A percentile compares a stretch with the other conserved stretches of the same genome.
These are phyloP conservation scores for Actenoides hombroni DNA, from an alignment of 2,113 vertebrate species.

Conservation along the genomic window DNA sequence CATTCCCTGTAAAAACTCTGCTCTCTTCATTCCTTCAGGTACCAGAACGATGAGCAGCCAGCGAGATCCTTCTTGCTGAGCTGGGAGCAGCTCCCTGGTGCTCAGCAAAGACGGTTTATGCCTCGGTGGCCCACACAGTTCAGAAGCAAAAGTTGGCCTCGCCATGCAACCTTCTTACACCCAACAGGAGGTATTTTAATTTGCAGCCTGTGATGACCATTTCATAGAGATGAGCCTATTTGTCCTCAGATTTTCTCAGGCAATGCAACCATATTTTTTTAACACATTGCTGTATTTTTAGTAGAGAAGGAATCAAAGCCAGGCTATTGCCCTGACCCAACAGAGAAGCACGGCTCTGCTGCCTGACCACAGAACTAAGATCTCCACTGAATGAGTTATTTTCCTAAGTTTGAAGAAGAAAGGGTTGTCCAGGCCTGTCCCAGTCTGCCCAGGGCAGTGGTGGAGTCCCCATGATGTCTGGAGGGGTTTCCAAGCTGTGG, in stretches of 20 bases:
- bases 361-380: rapidly evolving
- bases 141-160: rapidly evolving
- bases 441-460: too few species aligned
- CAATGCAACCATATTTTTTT: too few species aligned
- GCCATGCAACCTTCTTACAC: rapidly evolving
- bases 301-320: neutral
- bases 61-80: rapidly evolving
- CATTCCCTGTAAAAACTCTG: neutral
- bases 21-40: too few species aligned
- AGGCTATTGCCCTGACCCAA: neutral
- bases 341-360: neutral
- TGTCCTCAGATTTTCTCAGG: neutral
- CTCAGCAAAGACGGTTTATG: rapidly evolving
- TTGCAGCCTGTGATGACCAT: rapidly evolving
- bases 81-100: rapidly evolving
- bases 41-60: rapidly evolving
- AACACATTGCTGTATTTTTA: neutral
- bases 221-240: too few species aligned
- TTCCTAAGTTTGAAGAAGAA: too few species aligned
- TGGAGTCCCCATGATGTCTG: too few species aligned
- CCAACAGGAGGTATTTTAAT: rapidly evolving
- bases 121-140: rapidly evolving
- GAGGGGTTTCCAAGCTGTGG: neutral
- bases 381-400: rapidly evolving
- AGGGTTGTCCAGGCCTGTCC: too few species aligned